Base-by-base conservation (phyloP, 1,140 invertebrate species). In the Hesperophylax magnus region DNA sequence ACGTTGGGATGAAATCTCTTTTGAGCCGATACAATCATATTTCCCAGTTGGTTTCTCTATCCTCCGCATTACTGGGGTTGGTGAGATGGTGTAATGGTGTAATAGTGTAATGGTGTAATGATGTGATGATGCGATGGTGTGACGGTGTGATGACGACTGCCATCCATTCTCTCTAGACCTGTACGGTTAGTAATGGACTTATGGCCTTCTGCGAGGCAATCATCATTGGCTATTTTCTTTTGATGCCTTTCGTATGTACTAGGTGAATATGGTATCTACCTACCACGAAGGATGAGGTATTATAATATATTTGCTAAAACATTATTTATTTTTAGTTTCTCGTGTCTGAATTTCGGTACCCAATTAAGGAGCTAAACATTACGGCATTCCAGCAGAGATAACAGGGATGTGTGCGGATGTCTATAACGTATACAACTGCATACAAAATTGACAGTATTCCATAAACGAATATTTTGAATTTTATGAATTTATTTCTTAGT, bases 21-120 rank as follows among this genome's bases (percentile, higher is more conserved):
- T 17, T 76, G 27, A 76, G 20, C 31, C 54, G 56, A 76, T 76
- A 56, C 74, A 76, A 76, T 76, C 74, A 76, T 76, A 76, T 76
- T 39, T 76, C 56, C 56, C 74, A 39, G 54, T 61, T 76, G 74
- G 31, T 76, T 76, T 56, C 31, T 61, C 54, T n/a, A 27, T 76
- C 31, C 47, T 71, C 14, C 34, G 18, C 18, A 58, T 58, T 58
- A 58, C 56, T 2, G n/a, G n/a, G 54, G 54, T 56, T 17, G 54
- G 3, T 22, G n/a, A 1, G 56, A 22, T 14, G 39, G 39, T 47
- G 39, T 47, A n/a, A n/a, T n/a, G n/a, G n/a, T n/a, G n/a, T n/a
- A n/a, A n/a, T n/a, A n/a, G n/a, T n/a, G n/a, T n/a, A 27, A 27
- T 61, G 8, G 58, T 61, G 15, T 18, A 6, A 61, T 20, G 20